Evolutionary conservation across 2,888 invertebrate genomes (phyloP), one percentile per base, ranked within the genome.

Genomic region (Chromoteleia sp.): DNA sequence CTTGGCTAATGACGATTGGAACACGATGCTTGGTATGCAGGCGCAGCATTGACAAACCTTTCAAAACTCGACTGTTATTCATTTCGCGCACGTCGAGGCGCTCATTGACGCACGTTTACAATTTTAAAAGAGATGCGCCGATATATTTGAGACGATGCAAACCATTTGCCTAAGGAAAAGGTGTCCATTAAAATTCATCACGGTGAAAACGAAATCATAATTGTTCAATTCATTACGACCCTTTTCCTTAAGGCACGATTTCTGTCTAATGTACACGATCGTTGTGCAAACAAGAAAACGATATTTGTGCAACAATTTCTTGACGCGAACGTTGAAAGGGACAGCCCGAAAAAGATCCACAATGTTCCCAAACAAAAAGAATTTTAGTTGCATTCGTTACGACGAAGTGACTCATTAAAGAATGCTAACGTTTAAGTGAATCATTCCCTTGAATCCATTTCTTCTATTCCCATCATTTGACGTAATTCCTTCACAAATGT

Each of bases 1-100:
- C 78, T 59, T 54, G 50, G 36, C 63, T 79, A 73, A 73, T 59
- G 59, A 52, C 73, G 59, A 78, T 71, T 78, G 39, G 25, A 56
- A 63, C 30, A 70, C 39, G 54, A 19, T 7, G 54, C 41, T 43
- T 70, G 71, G 71, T 65, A 78, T 71, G 78, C 71, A 58, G 21
- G 39, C 19, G 33, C 39, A 36, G 43, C 14, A 36, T 56, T 41
- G 50, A 58, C 56, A 48, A 77, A 70, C 41, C 70, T 43, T 68
- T 77, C 25, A 21, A 65, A 71, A 65, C 50, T 50, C 36, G 33
- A 8, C 19, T 61, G 25, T 59, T 65, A 65, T 71, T 71, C 25
- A 71, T 71, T 58, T 65, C 30, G 54, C 43, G 30, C 65, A 65
- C 70, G 71, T 59, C 43, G 10, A 7, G 33, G 4, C 29, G 3